These are phyloP conservation scores for Drosophila multiciliata DNA, from an alignment of 2,888 invertebrate species.

Conservation along the genomic window DNA sequence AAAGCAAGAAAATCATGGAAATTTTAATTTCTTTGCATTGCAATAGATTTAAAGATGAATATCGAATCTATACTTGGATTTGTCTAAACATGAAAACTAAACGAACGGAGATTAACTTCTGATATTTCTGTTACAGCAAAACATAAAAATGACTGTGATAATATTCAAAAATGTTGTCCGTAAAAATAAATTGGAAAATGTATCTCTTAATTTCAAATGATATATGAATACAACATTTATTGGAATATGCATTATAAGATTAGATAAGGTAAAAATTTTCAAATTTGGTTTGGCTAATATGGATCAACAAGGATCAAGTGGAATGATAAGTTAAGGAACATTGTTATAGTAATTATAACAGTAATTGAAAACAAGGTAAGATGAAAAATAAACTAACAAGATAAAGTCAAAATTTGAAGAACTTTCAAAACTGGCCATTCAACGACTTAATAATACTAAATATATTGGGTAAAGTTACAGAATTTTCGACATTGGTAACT, in stretches of 20 bases:
- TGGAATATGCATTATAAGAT: background rate
- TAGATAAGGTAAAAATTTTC: background rate
- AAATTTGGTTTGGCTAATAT: background rate
- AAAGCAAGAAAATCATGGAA: background rate
- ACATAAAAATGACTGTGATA: background rate
- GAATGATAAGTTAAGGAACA: background rate
- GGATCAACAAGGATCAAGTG: background rate
- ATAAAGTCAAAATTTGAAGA: background rate
- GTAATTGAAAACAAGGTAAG: background rate
- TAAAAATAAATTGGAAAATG: background rate
- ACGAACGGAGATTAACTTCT: background rate
- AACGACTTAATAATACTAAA: background rate
- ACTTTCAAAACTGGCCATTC: background rate
- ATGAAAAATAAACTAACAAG: background rate
- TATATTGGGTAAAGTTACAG: background rate
- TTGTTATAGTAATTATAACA: background rate
- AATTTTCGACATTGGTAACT: background rate
- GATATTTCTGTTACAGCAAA: background rate
- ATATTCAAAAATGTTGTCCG: background rate
- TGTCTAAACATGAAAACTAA: background rate
- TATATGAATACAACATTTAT: background rate
- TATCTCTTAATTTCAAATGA: background rate
- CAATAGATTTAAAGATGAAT: background rate
- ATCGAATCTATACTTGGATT: background rate
- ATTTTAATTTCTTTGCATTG: background rate